Evolutionary conservation across 2,888 invertebrate genomes (phyloP), one percentile per base, ranked within the genome.

Genomic region (Zelleria hepariella): DNA sequence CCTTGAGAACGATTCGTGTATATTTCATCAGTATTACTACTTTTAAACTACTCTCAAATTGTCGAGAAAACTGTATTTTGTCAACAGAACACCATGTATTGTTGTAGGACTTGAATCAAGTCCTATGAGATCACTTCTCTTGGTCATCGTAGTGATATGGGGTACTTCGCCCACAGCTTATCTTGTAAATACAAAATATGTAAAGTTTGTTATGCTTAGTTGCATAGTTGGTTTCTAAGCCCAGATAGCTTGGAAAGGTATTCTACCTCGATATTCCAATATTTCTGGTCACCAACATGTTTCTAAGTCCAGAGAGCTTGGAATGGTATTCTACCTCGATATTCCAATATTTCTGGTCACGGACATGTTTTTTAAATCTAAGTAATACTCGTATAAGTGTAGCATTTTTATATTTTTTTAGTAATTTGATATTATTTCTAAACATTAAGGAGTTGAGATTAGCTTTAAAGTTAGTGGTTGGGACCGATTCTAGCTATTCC

Each of bases 371-470:
- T n/a, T 42, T n/a, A n/a, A 10, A 15, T 42, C 15, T 15, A 42
- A 15, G 15, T 42, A 42, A 42, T 15, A 15, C 47, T 48, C 48
- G 54, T 58, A 54, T 53, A 48, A 60, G 60, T 15, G 51, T 58
- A 58, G 55, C 25, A 25, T 32, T 58, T 56, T 60, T 51, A 51
- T 51, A 57, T 23, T 57, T 56, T 60, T 52, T 59, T 57, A 52
- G 51, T 3, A 27, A 26, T 59, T 26, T 15, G 32, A 42, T 15
- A 51, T 10, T 51, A 15, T 42, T 42, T 42, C 15, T 42, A 15
- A 15, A 15, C 15, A 42, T 42, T 42, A 42, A 42, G 32, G 15
- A 42, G 32, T 42, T 42, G 15, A 42, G 32, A 42, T 42, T 42
- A 42, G 32, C 32, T 15, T 42, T 42, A 42, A 42, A 2, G n/a